A percentile compares a stretch with the other conserved stretches of the same genome.
Evolutionary conservation across 2,888 invertebrate genomes (phyloP).

Genomic region (Syrista parreyssii): DNA sequence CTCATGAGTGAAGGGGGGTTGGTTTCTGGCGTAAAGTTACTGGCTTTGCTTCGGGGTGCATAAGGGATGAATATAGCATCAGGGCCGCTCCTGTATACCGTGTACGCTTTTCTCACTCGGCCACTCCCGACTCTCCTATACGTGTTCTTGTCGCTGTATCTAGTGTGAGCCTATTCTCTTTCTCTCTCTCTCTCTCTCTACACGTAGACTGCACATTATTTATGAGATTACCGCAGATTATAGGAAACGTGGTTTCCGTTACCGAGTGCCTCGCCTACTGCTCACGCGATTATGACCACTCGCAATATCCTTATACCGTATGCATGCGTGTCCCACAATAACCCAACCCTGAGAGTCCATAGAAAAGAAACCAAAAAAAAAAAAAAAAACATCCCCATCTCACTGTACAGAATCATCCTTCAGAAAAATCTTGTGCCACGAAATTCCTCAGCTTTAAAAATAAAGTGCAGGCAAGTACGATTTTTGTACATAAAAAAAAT

Average conservation of each 20-base stretch:
- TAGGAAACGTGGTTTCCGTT: conserved; percentile 50
- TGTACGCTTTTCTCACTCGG: background rate
- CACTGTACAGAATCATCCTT: background rate
- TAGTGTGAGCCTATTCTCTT: background rate
- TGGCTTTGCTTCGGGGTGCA: background rate
- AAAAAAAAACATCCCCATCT: background rate
- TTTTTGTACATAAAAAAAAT: background rate
- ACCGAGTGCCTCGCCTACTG: conserved; percentile 35
- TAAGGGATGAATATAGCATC: background rate
- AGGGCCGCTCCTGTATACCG: background rate
- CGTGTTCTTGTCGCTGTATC: background rate
- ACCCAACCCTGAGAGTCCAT: too few relatives aligned
- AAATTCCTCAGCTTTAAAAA: background rate
- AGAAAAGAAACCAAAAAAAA: background rate
- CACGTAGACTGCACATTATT: conserved; percentile 51
- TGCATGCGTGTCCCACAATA: background rate
- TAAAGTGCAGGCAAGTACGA: rapidly evolving
- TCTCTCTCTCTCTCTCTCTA: conserved; percentile 8
- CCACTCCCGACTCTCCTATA: background rate
- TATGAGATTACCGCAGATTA: conserved; percentile 58
- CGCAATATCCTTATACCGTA: background rate
- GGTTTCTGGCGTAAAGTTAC: background rate
- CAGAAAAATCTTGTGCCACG: background rate
- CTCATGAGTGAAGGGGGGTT: background rate
- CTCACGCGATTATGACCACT: background rate